These are phyloP conservation scores for Polypedilum pembai DNA, from an alignment of 1,140 invertebrate species.

Conservation along the genomic window DNA sequence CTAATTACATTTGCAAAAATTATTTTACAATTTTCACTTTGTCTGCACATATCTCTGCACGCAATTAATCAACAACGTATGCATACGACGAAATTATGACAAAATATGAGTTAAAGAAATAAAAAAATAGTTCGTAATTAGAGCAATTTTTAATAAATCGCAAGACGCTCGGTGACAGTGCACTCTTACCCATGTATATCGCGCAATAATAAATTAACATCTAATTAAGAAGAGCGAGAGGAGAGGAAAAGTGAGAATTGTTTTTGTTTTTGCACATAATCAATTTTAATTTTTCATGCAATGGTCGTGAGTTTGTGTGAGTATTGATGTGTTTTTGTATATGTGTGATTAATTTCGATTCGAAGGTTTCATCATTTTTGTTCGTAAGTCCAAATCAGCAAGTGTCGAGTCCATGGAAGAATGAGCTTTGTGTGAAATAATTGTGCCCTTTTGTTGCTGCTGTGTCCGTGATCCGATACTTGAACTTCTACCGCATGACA, in stretches of 20 bases:
- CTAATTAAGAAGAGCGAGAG: neutral
- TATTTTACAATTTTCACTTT: neutral
- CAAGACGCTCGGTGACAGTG: neutral
- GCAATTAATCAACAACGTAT: conserved; percentile 1
- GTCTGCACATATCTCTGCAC: neutral
- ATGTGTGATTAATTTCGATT: neutral
- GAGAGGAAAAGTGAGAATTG: neutral
- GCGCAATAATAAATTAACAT: neutral
- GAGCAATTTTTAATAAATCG: too few species aligned
- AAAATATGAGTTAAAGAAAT: neutral
- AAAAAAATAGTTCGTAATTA: neutral
- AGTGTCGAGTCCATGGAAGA: neutral
- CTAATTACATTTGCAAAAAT: neutral
- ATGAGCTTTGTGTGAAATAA: neutral
- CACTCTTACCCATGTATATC: neutral
- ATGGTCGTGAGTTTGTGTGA: neutral
- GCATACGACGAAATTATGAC: neutral
- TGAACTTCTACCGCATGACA: conserved; percentile 62
- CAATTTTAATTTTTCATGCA: too few species aligned
- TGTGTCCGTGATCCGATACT: neutral
- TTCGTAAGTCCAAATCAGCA: neutral
- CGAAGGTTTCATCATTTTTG: neutral
- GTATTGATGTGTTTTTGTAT: neutral
- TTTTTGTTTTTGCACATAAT: too few species aligned
- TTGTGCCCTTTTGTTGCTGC: neutral